A percentile compares a stretch with the other conserved stretches of the same genome.
Evolutionary conservation across 2,113 vertebrate genomes (phyloP).

Genomic region (Hemicordylus capensis): DNA sequence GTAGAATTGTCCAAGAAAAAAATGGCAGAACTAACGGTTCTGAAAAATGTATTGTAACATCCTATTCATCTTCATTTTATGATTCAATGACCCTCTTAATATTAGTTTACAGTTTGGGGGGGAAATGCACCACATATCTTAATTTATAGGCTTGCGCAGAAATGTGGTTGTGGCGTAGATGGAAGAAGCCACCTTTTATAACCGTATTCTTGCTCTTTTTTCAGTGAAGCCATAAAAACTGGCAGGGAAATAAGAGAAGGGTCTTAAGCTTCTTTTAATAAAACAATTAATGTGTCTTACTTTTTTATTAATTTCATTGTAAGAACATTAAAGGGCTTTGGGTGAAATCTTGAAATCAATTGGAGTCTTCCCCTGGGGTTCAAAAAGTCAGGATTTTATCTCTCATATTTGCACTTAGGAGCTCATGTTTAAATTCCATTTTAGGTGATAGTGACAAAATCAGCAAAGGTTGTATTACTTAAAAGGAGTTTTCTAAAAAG

Average conservation of each 20-base stretch:
- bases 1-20: background rate
- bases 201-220: fast-evolving
- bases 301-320: constrained; percentile 23
- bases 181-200: background rate
- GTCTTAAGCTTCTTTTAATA: constrained; percentile 24
- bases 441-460: background rate
- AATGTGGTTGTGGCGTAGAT: too few species aligned
- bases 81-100: fast-evolving
- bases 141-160: fast-evolving
- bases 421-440: background rate
- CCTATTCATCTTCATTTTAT: background rate
- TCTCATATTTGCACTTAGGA: background rate
- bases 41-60: background rate
- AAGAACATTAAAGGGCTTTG: constrained; percentile 20
- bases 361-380: background rate
- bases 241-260: background rate
- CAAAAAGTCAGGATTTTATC: constrained; percentile 4
- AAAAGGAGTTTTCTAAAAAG: background rate
- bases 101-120: fast-evolving
- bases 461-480: background rate
- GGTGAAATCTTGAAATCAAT: constrained; percentile 33
- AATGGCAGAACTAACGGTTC: background rate
- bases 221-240: background rate
- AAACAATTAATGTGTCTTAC: constrained; percentile 20
- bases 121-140: background rate